These are phyloP conservation scores for Argentina silus DNA, from an alignment of 2,797 vertebrate genomes.

Conservation along the genomic window DNA sequence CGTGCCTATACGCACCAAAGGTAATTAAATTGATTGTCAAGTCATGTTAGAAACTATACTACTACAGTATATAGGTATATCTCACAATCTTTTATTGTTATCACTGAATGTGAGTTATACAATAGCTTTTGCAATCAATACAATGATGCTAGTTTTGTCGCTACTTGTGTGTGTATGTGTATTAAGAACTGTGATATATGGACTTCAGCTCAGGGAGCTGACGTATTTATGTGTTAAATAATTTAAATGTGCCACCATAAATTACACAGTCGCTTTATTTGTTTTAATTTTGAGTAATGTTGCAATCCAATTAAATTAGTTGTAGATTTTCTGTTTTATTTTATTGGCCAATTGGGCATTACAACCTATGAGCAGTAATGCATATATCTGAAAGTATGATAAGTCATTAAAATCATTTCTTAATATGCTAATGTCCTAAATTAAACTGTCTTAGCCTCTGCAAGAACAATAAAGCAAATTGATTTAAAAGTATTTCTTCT, in stretches of 20 bases:
- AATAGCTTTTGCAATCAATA: background rate
- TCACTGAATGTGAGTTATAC: background rate
- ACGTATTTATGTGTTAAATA: slow-evolving; percentile 52
- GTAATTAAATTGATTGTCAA: too few species aligned
- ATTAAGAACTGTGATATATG: slow-evolving; percentile 18
- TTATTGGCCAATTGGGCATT: slow-evolving; percentile 63
- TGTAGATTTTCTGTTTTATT: slow-evolving; percentile 62
- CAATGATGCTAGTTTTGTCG: background rate
- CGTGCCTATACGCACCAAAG: background rate
- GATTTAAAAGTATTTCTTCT: slow-evolving; percentile 68
- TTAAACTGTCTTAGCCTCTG: slow-evolving; percentile 62
- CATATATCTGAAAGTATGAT: slow-evolving; percentile 69
- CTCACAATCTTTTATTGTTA: background rate
- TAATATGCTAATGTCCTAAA: slow-evolving; percentile 73
- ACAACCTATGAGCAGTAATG: slow-evolving; percentile 52
- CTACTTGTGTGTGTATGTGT: background rate
- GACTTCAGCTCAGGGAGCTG: slow-evolving; percentile 41
- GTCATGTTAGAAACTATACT: background rate
- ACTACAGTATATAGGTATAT: background rate
- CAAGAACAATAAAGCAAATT: slow-evolving; percentile 71
- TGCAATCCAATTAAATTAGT: slow-evolving; percentile 62
- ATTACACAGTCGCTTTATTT: slow-evolving; percentile 49
- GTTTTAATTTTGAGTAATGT: slow-evolving; percentile 59
- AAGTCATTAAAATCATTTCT: slow-evolving; percentile 67
- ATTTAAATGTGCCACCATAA: slow-evolving; percentile 52